Evolutionary conservation across 1,140 invertebrate genomes (phyloP), one percentile per base, ranked within the genome.

Genomic region (Eurosta solidaginis): DNA sequence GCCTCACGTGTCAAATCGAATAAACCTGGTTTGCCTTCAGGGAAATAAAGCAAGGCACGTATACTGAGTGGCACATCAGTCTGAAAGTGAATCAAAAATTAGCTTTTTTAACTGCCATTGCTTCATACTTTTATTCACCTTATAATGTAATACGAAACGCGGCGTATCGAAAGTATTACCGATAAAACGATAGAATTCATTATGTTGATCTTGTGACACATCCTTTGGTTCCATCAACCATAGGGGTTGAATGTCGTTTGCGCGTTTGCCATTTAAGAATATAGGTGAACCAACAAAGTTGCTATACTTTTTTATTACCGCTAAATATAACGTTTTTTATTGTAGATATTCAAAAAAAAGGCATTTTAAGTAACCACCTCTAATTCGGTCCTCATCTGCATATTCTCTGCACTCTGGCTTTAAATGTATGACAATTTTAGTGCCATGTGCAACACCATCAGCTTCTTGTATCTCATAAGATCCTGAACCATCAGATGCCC

Each of bases 271-370:
- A 90, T 99, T 98, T 2, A 99, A 88, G 83, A 92, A 94, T 83
- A 99, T 97, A 1, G 97, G 96, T 84, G 94, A 95, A 6, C 96
- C 94, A 59, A 99, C 95, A 88, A 99, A 99, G 88, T 98, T 98
- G 85, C 97, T 98, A 89, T 99, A 99, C 86, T 98, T 98, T 82
- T 96, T 94, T 49, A 99, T 95, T 45, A 99, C 93, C 79, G 91
- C 94, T 44, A 36, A 10, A 76, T 29, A 1, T 14, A 76, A 49
- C 29, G n/a, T 14, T 76, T 49, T 40, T 94, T 27, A 33, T 25
- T 33, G 10, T n/a, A 40, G 1, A 5, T 68, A 40, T 17, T 20
- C 12, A 40, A 74, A 47, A 9, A 5, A 25, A 45, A 47, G 0
- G 3, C 14, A 22, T 42, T 12, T 33, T 33, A 10, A 36, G 40